A percentile compares a stretch with the other conserved stretches of the same genome.
Conservation (phyloP, 2,113 vertebrate species). For the Egretta garzetta region DNA sequence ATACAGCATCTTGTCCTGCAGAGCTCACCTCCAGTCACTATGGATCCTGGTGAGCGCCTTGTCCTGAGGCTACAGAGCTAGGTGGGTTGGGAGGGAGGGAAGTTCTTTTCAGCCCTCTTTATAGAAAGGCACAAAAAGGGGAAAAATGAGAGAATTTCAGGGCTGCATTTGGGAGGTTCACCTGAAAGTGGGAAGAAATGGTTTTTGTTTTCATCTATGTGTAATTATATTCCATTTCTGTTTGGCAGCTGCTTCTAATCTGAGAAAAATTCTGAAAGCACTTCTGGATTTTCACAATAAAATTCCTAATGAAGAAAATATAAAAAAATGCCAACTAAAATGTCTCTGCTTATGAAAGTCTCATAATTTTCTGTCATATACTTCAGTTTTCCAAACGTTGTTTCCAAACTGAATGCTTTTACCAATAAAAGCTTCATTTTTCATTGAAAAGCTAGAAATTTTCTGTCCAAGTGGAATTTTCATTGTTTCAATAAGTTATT, state of each 20-base stretch:
- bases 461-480: background rate
- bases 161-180: background rate
- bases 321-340: background rate
- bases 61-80: fast-evolving
- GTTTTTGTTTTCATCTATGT: background rate
- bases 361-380: background rate
- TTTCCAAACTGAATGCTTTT: background rate
- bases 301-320: background rate
- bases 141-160: background rate
- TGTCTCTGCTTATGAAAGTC: background rate
- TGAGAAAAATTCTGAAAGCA: background rate
- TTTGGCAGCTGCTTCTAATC: background rate
- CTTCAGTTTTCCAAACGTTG: background rate
- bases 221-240: background rate
- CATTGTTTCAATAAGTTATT: background rate
- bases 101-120: fast-evolving
- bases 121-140: background rate
- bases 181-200: background rate
- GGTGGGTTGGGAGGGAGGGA: background rate
- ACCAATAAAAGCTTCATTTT: background rate
- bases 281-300: background rate
- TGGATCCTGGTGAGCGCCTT: background rate
- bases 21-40: background rate
- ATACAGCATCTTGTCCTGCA: fast-evolving
- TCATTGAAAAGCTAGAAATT: background rate